A percentile compares a stretch with the other conserved stretches of the same genome.
Conservation (phyloP, 2,113 vertebrate genomes). For the Sterna hirundo region DNA sequence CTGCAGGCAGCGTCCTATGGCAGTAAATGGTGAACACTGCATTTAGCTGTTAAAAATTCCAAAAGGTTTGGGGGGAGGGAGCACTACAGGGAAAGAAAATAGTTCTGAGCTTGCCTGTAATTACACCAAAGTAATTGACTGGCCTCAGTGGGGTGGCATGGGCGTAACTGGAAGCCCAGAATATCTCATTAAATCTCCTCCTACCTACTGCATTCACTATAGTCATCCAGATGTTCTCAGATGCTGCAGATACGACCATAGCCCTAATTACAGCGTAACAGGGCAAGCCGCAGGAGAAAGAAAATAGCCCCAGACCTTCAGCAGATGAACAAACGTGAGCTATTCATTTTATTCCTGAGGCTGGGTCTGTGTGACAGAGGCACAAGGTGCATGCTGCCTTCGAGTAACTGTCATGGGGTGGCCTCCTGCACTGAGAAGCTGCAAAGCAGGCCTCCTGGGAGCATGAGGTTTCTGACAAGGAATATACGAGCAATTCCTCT, state of each 20-base stretch:
- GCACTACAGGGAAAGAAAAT: neutral
- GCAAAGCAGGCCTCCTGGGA: neutral
- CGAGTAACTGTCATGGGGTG: rapidly evolving
- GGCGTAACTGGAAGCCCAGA: neutral
- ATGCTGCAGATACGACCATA: neutral
- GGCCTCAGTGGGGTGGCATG: neutral
- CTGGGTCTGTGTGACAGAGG: neutral
- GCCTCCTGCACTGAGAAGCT: neutral
- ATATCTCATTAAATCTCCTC: constrained; percentile 13
- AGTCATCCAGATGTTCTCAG: neutral
- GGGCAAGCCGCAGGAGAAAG: neutral
- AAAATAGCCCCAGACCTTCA: neutral
- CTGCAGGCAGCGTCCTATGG: neutral
- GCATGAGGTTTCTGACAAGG: neutral
- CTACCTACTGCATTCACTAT: neutral
- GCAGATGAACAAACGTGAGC: neutral
- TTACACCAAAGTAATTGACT: neutral
- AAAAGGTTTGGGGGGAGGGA: neutral
- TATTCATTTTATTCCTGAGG: neutral
- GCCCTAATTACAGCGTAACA: neutral
- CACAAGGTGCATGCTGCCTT: neutral
- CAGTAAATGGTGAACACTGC: neutral
- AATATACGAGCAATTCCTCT: neutral
- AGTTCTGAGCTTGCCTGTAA: neutral
- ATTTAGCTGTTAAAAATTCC: neutral